A percentile compares a stretch with the other conserved stretches of the same genome.
Conservation (phyloP, 2,797 vertebrate genomes). For the Pangasius larnaudii region DNA sequence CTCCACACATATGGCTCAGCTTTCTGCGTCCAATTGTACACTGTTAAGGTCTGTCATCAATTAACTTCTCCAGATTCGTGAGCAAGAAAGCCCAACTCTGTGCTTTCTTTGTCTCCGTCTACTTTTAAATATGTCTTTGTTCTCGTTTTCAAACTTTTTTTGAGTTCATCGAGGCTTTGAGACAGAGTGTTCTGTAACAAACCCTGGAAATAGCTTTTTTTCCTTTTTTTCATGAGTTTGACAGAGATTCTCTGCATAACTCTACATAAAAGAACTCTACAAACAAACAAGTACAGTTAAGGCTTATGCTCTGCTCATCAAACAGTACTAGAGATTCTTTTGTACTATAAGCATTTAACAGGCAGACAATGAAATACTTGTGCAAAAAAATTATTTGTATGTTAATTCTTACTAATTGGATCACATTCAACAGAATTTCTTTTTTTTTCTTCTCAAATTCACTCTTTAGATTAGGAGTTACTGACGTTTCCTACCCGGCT, state of each 20-base stretch:
- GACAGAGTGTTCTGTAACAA: slow-evolving; percentile 7
- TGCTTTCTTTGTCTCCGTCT: slow-evolving; percentile 22
- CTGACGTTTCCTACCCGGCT: neutral
- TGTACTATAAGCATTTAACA: neutral
- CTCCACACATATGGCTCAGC: slow-evolving; percentile 63
- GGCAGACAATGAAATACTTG: neutral
- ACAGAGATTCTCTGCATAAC: too few species aligned
- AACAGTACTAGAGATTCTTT: neutral
- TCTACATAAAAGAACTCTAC: neutral
- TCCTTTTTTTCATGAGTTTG: neutral
- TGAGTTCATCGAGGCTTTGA: neutral
- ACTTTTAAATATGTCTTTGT: neutral
- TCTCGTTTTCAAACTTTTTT: neutral
- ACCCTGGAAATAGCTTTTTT: neutral
- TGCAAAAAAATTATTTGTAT: neutral
- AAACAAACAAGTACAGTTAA: neutral
- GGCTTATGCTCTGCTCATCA: neutral
- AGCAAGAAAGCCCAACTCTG: slow-evolving; percentile 57
- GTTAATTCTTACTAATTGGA: neutral
- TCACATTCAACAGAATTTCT: neutral
- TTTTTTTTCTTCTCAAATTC: neutral
- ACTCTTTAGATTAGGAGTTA: neutral
- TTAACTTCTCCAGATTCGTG: slow-evolving; percentile 64
- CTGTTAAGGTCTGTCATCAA: slow-evolving; percentile 70
- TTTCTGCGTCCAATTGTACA: slow-evolving; percentile 68